Percentiles rank a stretch among this genome's conserved stretches.
Evolutionary conservation across 2,113 vertebrate species (phyloP).

Genomic region (Crocuta crocuta): DNA sequence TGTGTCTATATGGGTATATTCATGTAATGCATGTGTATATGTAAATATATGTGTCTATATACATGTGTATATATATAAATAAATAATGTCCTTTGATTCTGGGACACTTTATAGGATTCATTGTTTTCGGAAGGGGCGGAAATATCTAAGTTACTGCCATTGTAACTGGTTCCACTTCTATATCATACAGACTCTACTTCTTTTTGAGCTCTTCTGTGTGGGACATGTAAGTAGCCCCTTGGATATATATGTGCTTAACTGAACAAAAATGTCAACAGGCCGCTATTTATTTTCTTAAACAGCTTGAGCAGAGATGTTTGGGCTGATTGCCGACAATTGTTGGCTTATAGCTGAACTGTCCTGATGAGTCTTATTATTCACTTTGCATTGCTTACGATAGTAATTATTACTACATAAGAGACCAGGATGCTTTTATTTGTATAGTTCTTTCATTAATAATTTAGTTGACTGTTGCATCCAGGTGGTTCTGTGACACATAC

Average conservation of each 20-base stretch:
- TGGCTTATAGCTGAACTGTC: conserved; percentile 76
- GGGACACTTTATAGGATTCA: background rate
- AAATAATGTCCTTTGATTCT: background rate
- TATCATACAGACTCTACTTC: background rate
- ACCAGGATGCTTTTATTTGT: conserved; percentile 74
- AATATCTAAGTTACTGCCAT: background rate
- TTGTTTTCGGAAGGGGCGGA: background rate
- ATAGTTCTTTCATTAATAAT: conserved; percentile 78
- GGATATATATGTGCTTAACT: conserved; percentile 27
- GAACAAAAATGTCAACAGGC: conserved; percentile 65
- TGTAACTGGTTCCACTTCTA: background rate
- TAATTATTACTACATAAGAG: conserved; percentile 71
- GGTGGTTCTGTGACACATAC: background rate
- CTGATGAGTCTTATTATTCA: conserved; percentile 77
- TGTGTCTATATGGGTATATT: background rate
- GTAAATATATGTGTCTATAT: background rate
- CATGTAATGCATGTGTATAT: background rate
- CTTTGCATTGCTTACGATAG: conserved; percentile 74
- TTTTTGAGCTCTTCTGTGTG: background rate
- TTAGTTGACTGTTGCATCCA: conserved; percentile 63
- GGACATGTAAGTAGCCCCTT: conserved; percentile 30
- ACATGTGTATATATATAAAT: background rate
- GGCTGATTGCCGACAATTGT: conserved; percentile 75
- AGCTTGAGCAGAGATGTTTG: conserved; percentile 67
- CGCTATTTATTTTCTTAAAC: conserved; percentile 77